Conservation (phyloP, 35 echinoderm and acorn worm species). For the Lytechinus pictus region DNA sequence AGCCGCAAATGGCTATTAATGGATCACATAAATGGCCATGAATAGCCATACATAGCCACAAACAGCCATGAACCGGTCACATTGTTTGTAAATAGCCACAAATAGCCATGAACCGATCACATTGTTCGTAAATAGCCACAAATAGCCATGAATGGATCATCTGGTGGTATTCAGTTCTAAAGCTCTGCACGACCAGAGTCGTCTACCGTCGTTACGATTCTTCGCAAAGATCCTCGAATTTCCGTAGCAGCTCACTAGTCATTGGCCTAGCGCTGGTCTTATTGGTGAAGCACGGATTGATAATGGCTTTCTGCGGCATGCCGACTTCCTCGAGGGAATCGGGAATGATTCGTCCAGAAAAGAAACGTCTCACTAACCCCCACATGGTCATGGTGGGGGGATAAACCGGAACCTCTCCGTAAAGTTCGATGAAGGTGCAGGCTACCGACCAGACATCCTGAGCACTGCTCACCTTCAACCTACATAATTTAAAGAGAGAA, state of each 20-base stretch:
- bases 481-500: background rate
- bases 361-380: background rate
- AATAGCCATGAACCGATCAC: too few species aligned
- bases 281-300: background rate
- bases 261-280: background rate
- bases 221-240: conserved; percentile 15
- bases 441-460: conserved; percentile 38
- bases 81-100: too few species aligned
- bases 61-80: too few species aligned
- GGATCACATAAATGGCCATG: too few species aligned
- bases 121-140: too few species aligned
- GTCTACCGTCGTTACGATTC: background rate
- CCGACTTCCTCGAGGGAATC: conserved; percentile 1
- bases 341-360: background rate
- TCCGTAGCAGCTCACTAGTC: background rate
- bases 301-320: background rate
- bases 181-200: background rate
- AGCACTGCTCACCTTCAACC: background rate
- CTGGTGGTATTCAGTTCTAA: background rate
- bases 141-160: too few species aligned
- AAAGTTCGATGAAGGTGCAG: conserved; percentile 18
- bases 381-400: background rate
- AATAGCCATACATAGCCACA: too few species aligned
- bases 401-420: background rate
- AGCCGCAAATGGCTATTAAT: too few species aligned